Evolutionary conservation across 2,113 vertebrate genomes (phyloP), one percentile per base, ranked within the genome.

Genomic region (Glareola pratincola): DNA sequence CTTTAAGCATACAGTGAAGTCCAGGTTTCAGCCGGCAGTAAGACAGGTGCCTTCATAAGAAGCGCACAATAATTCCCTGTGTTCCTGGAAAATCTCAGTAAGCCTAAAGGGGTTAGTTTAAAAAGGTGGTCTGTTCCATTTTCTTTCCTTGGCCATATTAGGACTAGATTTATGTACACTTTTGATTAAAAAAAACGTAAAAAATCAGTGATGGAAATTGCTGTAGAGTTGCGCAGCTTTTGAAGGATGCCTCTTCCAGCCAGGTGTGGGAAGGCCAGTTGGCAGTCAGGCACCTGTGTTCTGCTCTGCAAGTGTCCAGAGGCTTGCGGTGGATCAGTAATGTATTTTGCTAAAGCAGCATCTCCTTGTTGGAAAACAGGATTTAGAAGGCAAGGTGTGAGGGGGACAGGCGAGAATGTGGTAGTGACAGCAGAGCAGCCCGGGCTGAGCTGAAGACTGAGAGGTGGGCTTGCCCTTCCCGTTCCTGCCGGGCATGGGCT

Each of bases 261-360:
- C 26, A n/a, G 62, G 6, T 15, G 9, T 37, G 41, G 43, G 66
- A 64, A 83, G 53, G 32, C 39, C 21, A 7, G 4, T 12, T 39
- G 76, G 36, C 39, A 68, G 9, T 74, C 59, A 32, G 32, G 50
- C n/a, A 47, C 5, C 0, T 16, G 2, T 37, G 10, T 60, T 57
- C 63, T 41, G 29, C 50, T 69, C 34, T 57, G 36, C 39, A 20
- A 11, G 14, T 5, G 23, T 32, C 56, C 0, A 1, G 37, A 47
- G 39, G 14, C 39, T 67, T 67, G 18, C 17, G 27, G 17, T 48
- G 17, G 37, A 5, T 19, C 32, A 34, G 4, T 8, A 8, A 39
- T 0, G 0, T 43, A 36, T 29, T 90, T 39, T 64, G 16, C 19
- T n/a, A 17, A 75, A 79, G 45, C 16, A 29, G 22, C 2, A 0